Conservation (phyloP, 2,113 vertebrate species). For the Scopus umbretta region DNA sequence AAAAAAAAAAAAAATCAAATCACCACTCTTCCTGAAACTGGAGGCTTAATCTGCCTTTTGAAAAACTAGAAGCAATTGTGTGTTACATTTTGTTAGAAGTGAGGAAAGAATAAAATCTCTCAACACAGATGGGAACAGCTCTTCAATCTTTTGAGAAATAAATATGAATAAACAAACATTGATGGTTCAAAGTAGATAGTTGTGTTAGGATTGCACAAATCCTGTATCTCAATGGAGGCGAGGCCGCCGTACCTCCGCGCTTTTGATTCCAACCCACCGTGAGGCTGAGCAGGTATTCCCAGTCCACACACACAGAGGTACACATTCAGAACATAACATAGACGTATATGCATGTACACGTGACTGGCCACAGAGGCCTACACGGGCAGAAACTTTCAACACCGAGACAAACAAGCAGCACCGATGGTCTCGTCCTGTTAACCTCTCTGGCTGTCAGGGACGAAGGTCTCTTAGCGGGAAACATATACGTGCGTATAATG, state of each 20-base stretch:
- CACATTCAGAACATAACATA: rapidly evolving
- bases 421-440: background rate
- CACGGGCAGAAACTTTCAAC: background rate
- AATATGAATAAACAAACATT: background rate
- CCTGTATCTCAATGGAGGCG: background rate
- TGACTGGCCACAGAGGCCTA: background rate
- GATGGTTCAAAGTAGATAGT: background rate
- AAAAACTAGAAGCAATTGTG: background rate
- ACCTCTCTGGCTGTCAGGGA: background rate
- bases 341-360: rapidly evolving
- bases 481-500: rapidly evolving
- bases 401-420: background rate
- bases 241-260: background rate
- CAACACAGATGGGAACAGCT: background rate
- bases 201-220: background rate
- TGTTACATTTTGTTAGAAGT: background rate
- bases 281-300: background rate
- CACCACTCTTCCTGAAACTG: background rate
- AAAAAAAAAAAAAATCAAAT: background rate
- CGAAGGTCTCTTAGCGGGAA: background rate
- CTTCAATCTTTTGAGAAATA: background rate
- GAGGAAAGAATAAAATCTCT: background rate
- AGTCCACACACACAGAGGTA: rapidly evolving
- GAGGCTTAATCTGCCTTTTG: background rate
- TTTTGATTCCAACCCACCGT: background rate